Conservation (phyloP, 2,113 vertebrate species). For the Nestor notabilis region DNA sequence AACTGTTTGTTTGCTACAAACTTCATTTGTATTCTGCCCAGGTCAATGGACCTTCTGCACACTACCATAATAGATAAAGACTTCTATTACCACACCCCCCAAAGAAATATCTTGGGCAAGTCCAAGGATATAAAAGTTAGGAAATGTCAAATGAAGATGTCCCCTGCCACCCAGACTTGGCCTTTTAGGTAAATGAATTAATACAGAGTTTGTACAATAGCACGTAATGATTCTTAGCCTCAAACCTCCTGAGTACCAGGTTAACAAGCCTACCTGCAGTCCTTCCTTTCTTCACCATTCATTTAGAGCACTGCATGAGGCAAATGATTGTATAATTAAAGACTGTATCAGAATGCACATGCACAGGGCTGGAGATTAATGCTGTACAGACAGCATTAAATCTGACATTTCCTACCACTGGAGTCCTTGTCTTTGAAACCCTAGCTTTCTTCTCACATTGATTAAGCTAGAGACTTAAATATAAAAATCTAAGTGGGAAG, state of each 20-base stretch:
- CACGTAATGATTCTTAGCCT: neutral
- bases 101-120: neutral
- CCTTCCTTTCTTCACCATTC: neutral
- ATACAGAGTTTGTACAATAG: neutral
- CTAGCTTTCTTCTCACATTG: neutral
- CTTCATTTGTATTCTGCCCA: neutral
- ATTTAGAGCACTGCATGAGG: slow-evolving; percentile 19
- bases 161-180: neutral
- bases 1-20: neutral
- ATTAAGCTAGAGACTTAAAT: neutral
- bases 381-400: neutral
- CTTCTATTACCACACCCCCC: neutral
- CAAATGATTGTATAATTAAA: slow-evolving; percentile 31
- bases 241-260: neutral
- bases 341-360: slow-evolving; percentile 11
- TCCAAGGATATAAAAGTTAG: neutral
- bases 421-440: neutral
- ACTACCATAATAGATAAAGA: neutral
- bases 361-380: neutral
- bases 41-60: neutral
- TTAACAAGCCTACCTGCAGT: slow-evolving; percentile 24
- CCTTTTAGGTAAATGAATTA: neutral
- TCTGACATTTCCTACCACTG: neutral
- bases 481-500: neutral
- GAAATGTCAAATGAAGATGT: neutral